Percentiles rank a stretch among this genome's conserved stretches.
phyloP scores from a whole-genome alignment of 2,113 vertebrate genomes.

The Rhinoderma darwinii region DNA sequence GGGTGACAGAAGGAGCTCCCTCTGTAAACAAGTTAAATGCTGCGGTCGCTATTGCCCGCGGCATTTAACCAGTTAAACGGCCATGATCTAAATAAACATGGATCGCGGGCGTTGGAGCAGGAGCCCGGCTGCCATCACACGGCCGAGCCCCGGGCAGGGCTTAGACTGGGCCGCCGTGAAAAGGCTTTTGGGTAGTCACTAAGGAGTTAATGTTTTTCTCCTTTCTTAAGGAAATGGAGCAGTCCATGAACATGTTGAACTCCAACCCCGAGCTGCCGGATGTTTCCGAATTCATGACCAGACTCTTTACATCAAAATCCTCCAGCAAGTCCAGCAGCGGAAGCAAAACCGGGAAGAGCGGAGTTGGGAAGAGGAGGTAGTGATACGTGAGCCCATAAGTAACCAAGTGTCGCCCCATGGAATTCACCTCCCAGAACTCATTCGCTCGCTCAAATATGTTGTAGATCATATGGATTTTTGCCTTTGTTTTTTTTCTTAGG shows the following conservation, averaged over 20 bases:
- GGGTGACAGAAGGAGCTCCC: no score
- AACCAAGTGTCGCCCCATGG: background rate
- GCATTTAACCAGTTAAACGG: no score
- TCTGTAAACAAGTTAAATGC: no score
- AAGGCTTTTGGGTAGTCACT: no score
- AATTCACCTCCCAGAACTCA: background rate
- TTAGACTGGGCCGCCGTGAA: no score
- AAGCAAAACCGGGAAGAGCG: conserved; percentile 88
- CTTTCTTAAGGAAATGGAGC: conserved; percentile 92
- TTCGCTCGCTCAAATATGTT: background rate
- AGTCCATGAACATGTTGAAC: conserved; percentile 99
- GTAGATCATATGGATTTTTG: background rate
- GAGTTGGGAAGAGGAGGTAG: conserved; percentile 94
- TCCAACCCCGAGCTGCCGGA: conserved; percentile 97
- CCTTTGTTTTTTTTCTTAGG: background rate
- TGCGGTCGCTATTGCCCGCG: no score
- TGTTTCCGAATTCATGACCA: conserved; percentile 98
- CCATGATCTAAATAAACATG: no score
- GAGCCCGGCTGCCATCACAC: no score
- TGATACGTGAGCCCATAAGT: conserved; percentile 59
- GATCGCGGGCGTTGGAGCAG: no score
- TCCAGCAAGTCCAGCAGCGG: conserved; percentile 86
- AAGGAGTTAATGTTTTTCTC: conserved; percentile 5
- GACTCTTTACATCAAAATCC: conserved; percentile 96
- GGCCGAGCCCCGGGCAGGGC: no score